Evolutionary conservation across 2,113 vertebrate species (phyloP).

Genomic region (Protomyctophum bolini): DNA sequence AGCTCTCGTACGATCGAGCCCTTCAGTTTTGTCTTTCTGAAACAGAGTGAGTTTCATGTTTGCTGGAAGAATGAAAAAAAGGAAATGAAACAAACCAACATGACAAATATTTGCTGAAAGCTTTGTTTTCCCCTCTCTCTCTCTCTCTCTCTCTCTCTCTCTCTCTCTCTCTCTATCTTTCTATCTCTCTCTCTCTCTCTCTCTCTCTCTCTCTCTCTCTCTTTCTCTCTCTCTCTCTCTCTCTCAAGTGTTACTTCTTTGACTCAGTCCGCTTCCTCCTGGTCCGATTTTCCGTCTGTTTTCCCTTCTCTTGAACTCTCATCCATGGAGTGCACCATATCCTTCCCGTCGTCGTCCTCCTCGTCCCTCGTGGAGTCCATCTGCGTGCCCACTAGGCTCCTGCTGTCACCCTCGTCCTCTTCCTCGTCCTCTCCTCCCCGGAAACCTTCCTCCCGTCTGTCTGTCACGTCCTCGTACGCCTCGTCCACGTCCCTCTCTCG

Average conservation of each 20-base stretch:
- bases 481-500: constrained; percentile 86
- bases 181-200: too few species aligned
- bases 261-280: constrained; percentile 79
- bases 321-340: constrained; percentile 84
- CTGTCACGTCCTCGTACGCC: constrained; percentile 83
- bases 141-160: too few species aligned
- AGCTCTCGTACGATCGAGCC: constrained; percentile 17
- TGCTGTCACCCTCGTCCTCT: constrained; percentile 86
- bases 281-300: constrained; percentile 90
- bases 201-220: too few species aligned
- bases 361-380: constrained; percentile 85
- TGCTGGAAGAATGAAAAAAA: constrained; percentile 68
- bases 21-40: constrained; percentile 26
- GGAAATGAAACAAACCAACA: constrained; percentile 40
- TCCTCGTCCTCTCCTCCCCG: constrained; percentile 88
- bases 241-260: constrained; percentile 72
- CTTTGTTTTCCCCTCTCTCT: constrained; percentile 85
- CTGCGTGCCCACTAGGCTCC: constrained; percentile 86
- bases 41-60: constrained; percentile 91
- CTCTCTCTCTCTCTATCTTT: too few species aligned
- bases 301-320: constrained; percentile 91
- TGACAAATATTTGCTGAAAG: constrained; percentile 78
- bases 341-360: constrained; percentile 80
- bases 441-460: constrained; percentile 85
- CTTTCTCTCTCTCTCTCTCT: background rate